Conservation (phyloP, 2,113 vertebrate genomes). For the Chunga burmeisteri region DNA sequence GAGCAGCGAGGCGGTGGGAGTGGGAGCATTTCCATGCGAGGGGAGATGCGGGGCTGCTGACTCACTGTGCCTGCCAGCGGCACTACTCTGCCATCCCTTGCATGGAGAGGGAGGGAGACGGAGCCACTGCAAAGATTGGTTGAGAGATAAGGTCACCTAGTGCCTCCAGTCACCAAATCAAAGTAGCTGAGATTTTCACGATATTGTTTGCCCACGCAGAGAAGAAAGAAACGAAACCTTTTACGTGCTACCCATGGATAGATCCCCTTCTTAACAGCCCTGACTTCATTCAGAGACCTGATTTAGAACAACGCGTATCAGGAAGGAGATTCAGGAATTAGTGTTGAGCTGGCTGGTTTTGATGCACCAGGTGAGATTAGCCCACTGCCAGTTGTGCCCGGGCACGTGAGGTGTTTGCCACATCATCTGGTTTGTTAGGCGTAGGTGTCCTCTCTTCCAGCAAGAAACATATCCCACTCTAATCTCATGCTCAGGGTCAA, state of each 20-base stretch:
- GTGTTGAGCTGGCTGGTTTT: not conserved
- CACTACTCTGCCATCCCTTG: not conserved
- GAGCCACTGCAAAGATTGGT: conserved; percentile 17
- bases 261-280: not conserved
- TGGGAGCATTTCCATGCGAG: not conserved
- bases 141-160: conserved; percentile 63
- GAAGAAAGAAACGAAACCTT: not conserved
- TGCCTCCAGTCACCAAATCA: conserved; percentile 46
- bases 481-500: not conserved
- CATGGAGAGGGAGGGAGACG: not conserved
- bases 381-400: rapidly evolving
- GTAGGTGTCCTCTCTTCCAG: not conserved
- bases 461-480: not conserved
- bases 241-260: rapidly evolving
- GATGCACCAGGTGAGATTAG: not conserved
- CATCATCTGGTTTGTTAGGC: not conserved
- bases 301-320: not conserved
- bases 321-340: not conserved
- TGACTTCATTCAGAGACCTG: not conserved
- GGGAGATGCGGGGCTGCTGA: conserved; percentile 5
- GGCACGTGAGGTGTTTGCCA: not conserved
- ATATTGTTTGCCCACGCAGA: not conserved
- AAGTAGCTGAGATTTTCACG: conserved; percentile 26
- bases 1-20: not conserved
- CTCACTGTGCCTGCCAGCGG: conserved; percentile 32